Percentiles rank a stretch among this genome's conserved stretches.
phyloP scores from a whole-genome alignment of 2,888 invertebrate species.

The Pardosa pseudoannulata region DNA sequence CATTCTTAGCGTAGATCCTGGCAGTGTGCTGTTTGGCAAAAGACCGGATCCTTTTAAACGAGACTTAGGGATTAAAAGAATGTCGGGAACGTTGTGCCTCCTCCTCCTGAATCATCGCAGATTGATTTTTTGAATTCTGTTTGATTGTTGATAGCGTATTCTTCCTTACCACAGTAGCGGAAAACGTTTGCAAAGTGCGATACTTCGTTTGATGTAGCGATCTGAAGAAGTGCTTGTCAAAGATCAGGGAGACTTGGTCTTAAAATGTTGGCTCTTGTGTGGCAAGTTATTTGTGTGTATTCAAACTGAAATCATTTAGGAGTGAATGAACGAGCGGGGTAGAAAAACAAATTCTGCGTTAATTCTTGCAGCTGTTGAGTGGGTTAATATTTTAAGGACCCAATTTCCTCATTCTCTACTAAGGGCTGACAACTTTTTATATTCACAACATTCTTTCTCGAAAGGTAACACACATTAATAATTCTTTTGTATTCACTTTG shows the following conservation, averaged over 20 bases:
- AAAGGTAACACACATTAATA: too few species aligned
- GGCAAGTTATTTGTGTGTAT: not conserved
- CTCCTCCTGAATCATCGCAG: slow-evolving; percentile 6
- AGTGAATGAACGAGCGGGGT: too few species aligned
- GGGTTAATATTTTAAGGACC: too few species aligned
- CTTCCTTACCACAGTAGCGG: not conserved
- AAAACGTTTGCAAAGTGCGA: not conserved
- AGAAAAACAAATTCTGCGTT: too few species aligned
- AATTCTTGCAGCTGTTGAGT: too few species aligned
- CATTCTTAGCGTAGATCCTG: not conserved
- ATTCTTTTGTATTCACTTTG: too few species aligned
- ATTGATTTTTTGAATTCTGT: not conserved
- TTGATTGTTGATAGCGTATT: not conserved
- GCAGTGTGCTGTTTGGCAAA: not conserved
- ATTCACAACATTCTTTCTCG: too few species aligned
- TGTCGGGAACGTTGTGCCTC: not conserved
- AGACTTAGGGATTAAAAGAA: not conserved
- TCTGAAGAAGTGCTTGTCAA: not conserved
- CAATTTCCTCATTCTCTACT: too few species aligned
- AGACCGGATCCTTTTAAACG: slow-evolving; percentile 14
- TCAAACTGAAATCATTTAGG: too few species aligned
- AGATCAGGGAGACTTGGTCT: not conserved
- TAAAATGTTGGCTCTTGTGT: not conserved
- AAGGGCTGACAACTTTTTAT: too few species aligned
- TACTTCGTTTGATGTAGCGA: not conserved